phyloP scores from a whole-genome alignment of 2,888 invertebrate species.

The Lissocephala sabroskyi region DNA sequence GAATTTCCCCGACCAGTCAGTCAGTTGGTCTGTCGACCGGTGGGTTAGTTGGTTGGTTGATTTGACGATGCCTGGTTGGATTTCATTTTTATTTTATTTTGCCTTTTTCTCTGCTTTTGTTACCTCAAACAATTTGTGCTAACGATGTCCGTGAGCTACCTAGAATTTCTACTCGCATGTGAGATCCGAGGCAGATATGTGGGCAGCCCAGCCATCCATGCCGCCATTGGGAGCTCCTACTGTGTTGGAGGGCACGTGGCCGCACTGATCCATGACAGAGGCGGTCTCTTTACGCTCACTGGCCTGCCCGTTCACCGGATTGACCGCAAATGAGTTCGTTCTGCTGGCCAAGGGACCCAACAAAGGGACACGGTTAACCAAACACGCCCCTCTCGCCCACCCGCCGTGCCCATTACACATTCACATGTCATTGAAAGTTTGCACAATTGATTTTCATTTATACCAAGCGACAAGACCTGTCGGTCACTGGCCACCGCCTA shows the following conservation, averaged over 20 bases:
- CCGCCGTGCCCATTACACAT: too few species aligned
- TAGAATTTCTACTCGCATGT: conserved; percentile 6
- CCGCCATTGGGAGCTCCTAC: neutral
- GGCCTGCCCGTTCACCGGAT: too few species aligned
- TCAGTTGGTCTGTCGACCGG: too few species aligned
- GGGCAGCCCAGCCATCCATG: too few species aligned
- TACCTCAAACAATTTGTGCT: conserved; percentile 49
- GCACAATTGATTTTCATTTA: conserved; percentile 23
- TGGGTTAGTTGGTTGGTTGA: conserved; percentile 9
- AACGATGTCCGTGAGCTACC: conserved; percentile 54
- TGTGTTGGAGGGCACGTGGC: conserved; percentile 12
- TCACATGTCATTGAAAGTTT: conserved; percentile 15
- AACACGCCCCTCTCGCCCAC: conserved; percentile 5
- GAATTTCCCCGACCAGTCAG: conserved; percentile 5
- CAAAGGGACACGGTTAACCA: neutral
- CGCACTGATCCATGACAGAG: conserved; percentile 20
- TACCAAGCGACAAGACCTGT: too few species aligned
- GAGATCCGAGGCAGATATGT: too few species aligned
- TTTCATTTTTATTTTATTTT: conserved; percentile 11
- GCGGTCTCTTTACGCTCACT: neutral
- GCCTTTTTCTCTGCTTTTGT: conserved; percentile 15
- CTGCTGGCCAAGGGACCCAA: neutral
- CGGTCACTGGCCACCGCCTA: too few species aligned
- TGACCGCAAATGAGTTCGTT: conserved; percentile 2
- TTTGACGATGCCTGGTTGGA: conserved; percentile 14